Base-by-base conservation (phyloP, 2,888 invertebrate species). In the Pterostichus niger region DNA sequence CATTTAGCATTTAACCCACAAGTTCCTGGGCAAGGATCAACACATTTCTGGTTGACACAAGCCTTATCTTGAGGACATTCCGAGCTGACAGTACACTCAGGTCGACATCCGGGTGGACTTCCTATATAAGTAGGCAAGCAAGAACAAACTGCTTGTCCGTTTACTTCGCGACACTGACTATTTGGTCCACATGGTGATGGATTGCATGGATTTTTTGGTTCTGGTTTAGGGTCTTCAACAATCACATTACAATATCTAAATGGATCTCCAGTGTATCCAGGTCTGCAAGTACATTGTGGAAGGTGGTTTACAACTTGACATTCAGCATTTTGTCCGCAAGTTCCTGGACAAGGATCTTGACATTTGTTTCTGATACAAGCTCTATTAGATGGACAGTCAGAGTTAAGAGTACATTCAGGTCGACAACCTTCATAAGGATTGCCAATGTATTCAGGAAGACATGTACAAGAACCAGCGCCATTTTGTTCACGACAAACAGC, bases 161-260 rank as follows among this genome's bases (percentile, higher is more conserved):
- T 95, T 2, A 93, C 88, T 84, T 93, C 92, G 44, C 95, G 92
- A 87, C 96, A 97, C 88, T 95, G 93, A 87, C 96, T 95, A 87
- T 96, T 95, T 0, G 95, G 93, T 17, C 96, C 97, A 86, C 97
- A 97, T 4, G 96, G 96, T 80, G 94, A 94, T 77, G 95, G 95
- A 84, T 92, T 92, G 87, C 96, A 97, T 0, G 95, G 95, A 88
- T 93, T 92, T 68, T 87, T 87, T 80, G 90, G 89, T 85, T 88
- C 86, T 75, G 88, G 87, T 86, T 88, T 87, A n/a, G 84, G 81
- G 56, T 84, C 84, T 84, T 46, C 35, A 89, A 85, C 79, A 89
- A 89, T 84, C 85, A 89, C 68, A 68, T 87, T 89, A 84, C 92
- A 93, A 83, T 89, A 90, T 84, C 88, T 88, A 87, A 92, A 92